Evolutionary conservation across 2,113 vertebrate genomes (phyloP).

Genomic region (Lipophrys pholis): DNA sequence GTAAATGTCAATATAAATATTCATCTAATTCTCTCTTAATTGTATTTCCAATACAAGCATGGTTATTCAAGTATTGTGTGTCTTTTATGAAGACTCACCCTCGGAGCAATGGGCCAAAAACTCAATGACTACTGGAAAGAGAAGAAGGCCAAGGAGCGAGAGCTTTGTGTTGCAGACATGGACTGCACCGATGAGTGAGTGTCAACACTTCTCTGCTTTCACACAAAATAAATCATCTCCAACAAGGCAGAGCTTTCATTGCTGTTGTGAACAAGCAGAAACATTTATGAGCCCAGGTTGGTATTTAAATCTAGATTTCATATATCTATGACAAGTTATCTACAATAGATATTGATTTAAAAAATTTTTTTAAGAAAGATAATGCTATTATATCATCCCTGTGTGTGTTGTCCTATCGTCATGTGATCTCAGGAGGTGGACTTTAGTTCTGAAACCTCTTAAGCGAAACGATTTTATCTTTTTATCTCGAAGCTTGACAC

Average conservation of each 20-base stretch:
- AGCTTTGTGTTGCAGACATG: constrained; percentile 63
- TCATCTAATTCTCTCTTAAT: not conserved
- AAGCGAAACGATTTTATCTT: not conserved
- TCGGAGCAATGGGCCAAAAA: constrained; percentile 85
- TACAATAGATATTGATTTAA: no score
- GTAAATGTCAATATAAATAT: no score
- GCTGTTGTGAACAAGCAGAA: not conserved
- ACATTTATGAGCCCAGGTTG: not conserved
- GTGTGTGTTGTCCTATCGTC: no score
- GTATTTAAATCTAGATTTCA: not conserved
- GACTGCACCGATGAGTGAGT: constrained; percentile 58
- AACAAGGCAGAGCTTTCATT: not conserved
- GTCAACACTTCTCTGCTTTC: not conserved
- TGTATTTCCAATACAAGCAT: not conserved
- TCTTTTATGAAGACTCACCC: constrained; percentile 74
- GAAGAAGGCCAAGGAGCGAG: constrained; percentile 77
- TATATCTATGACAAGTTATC: no score
- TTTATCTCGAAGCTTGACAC: constrained; percentile 11
- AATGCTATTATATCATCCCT: no score
- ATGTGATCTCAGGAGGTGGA: no score
- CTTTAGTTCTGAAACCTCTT: no score
- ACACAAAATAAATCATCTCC: not conserved
- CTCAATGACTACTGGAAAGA: constrained; percentile 88
- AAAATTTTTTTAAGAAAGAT: no score
- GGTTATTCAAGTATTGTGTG: not conserved